A percentile compares a stretch with the other conserved stretches of the same genome.
Conservation (phyloP, 2,797 vertebrate genomes). For the Tapera naevia region DNA sequence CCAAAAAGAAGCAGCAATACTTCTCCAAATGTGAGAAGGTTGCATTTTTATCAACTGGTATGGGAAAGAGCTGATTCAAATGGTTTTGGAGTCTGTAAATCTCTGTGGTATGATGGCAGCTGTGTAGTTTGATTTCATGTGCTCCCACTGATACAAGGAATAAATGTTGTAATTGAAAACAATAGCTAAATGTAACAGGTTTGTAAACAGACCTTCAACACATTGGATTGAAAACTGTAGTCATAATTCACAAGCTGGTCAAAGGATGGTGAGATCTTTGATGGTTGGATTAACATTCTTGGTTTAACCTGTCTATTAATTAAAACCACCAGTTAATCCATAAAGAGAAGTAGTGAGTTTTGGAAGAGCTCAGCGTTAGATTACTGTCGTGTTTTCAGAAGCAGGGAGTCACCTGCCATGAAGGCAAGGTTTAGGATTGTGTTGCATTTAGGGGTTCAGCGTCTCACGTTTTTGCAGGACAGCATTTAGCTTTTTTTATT, state of each 20-base stretch:
- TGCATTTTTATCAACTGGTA: slow-evolving; percentile 20
- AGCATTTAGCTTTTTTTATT: not conserved
- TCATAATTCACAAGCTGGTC: not conserved
- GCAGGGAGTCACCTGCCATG: not conserved
- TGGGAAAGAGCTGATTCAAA: not conserved
- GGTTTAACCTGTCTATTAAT: not conserved
- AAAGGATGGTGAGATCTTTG: not conserved
- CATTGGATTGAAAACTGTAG: not conserved
- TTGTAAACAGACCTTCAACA: not conserved
- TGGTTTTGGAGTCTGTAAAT: not conserved
- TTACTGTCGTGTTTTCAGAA: not conserved
- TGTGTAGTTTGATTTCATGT: not conserved
- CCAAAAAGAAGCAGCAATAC: not conserved
- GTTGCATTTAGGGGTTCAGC: not conserved
- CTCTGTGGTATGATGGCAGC: slow-evolving; percentile 6
- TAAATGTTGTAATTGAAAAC: not conserved
- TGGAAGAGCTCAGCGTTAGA: not conserved
- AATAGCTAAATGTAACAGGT: not conserved
- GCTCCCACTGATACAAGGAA: not conserved
- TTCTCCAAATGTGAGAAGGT: slow-evolving; percentile 4
- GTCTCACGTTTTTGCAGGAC: not conserved
- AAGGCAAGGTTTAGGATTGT: not conserved
- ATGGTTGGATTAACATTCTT: not conserved
- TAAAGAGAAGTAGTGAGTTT: not conserved
- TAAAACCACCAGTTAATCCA: not conserved